Conservation (phyloP, 2,797 vertebrate genomes). For the Coccyzus lansbergi region DNA sequence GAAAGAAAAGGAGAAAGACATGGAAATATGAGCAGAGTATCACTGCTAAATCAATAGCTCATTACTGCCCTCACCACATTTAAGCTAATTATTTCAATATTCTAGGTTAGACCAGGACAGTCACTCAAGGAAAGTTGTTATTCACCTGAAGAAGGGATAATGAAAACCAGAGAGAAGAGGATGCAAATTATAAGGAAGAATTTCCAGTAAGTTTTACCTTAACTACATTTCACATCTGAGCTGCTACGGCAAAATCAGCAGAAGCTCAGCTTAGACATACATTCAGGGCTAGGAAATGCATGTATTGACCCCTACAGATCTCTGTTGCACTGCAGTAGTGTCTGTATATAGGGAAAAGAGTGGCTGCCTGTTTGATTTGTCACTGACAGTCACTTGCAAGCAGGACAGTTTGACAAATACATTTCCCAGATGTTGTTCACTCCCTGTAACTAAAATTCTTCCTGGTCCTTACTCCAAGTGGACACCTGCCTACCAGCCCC, state of each 20-base stretch:
- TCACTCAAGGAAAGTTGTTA: slow-evolving; percentile 18
- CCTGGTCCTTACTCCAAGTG: not conserved
- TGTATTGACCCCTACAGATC: not conserved
- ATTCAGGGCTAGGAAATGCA: not conserved
- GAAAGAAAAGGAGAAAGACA: slow-evolving; percentile 43
- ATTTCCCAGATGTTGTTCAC: not conserved
- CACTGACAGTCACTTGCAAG: not conserved
- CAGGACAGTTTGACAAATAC: not conserved
- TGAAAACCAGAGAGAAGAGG: not conserved
- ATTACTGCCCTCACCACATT: slow-evolving; percentile 1
- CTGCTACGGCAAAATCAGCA: not conserved
- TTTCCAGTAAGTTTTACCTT: not conserved
- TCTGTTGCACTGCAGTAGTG: not conserved
- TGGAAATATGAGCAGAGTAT: not conserved
- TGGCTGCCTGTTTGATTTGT: not conserved
- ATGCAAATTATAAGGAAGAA: not conserved
- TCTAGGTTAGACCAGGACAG: slow-evolving; percentile 28
- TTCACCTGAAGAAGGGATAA: not conserved
- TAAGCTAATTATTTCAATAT: slow-evolving; percentile 60
- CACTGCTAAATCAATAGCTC: slow-evolving; percentile 19
- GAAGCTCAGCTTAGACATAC: not conserved
- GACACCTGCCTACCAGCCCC: not conserved
- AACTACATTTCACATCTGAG: not conserved
- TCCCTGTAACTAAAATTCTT: not conserved
- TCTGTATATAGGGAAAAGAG: not conserved